Percentiles rank a stretch among this genome's conserved stretches.
Evolutionary conservation across 2,113 vertebrate genomes (phyloP).

Genomic region (Stegastes partitus): DNA sequence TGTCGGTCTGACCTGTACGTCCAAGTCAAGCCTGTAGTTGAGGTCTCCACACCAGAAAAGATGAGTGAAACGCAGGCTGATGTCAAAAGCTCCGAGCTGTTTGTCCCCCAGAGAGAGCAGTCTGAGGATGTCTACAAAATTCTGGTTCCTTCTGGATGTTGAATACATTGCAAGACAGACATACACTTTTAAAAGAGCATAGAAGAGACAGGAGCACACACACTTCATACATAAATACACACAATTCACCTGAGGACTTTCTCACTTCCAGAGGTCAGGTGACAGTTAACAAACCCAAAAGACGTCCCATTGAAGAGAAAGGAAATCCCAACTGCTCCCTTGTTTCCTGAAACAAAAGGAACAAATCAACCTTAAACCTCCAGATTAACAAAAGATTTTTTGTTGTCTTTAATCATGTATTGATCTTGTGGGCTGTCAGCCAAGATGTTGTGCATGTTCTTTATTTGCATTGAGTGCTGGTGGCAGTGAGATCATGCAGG

Average conservation of each 20-base stretch:
- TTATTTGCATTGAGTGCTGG: constrained; percentile 9
- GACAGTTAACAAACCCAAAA: constrained; percentile 92
- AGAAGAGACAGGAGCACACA: not conserved
- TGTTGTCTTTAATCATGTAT: not conserved
- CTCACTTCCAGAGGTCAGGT: constrained; percentile 90
- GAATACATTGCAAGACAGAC: not conserved
- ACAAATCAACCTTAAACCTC: not conserved
- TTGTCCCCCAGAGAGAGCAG: constrained; percentile 85
- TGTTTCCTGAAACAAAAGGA: constrained; percentile 85
- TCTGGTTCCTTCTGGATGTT: constrained; percentile 86
- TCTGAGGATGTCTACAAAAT: constrained; percentile 85
- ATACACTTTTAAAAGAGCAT: not conserved
- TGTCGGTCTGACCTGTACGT: constrained; percentile 79
- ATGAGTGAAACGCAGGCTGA: constrained; percentile 87
- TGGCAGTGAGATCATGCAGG: not conserved
- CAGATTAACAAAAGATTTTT: constrained; percentile 11
- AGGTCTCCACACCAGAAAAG: constrained; percentile 90
- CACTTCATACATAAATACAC: not conserved
- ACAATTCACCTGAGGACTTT: constrained; percentile 87
- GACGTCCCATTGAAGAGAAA: constrained; percentile 89
- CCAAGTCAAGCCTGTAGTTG: constrained; percentile 87
- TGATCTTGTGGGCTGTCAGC: constrained; percentile 5
- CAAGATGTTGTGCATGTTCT: not conserved
- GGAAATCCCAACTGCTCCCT: constrained; percentile 90
- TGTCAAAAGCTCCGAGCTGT: constrained; percentile 84